phyloP scores from a whole-genome alignment of 2,888 invertebrate genomes.

The Eupeodes latifasciatus region DNA sequence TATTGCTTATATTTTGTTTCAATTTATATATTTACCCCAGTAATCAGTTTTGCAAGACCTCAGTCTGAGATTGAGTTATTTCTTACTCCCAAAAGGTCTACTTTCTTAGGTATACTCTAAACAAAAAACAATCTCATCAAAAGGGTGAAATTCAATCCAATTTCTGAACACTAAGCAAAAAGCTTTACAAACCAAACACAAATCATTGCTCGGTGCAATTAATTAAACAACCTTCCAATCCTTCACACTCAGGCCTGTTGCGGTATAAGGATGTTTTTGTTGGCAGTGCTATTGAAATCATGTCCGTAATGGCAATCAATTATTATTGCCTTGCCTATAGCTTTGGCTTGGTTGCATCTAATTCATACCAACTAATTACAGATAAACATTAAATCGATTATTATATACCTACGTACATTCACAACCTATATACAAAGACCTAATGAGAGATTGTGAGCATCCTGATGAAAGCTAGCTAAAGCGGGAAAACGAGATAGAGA shows the following conservation, averaged over 20 bases:
- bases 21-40: too few species aligned
- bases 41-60: too few species aligned
- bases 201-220: slow-evolving; percentile 23
- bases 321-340: slow-evolving; percentile 41
- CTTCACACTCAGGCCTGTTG: background rate
- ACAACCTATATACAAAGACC: too few species aligned
- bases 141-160: slow-evolving; percentile 1
- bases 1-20: too few species aligned
- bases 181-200: background rate
- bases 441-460: background rate
- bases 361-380: slow-evolving; percentile 65
- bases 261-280: slow-evolving; percentile 1
- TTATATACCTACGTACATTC: background rate
- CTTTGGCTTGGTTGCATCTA: slow-evolving; percentile 60
- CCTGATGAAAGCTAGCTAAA: background rate
- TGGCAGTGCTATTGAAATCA: slow-evolving; percentile 56
- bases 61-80: too few species aligned
- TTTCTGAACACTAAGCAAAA: slow-evolving; percentile 3
- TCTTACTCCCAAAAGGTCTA: too few species aligned
- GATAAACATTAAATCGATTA: slow-evolving; percentile 61
- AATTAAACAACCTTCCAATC: slow-evolving; percentile 42
- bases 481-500: background rate
- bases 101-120: too few species aligned
- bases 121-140: background rate
- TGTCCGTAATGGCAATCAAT: slow-evolving; percentile 63